Base-by-base conservation (phyloP, 2,113 vertebrate genomes). In the Chascanopsetta lugubris region DNA sequence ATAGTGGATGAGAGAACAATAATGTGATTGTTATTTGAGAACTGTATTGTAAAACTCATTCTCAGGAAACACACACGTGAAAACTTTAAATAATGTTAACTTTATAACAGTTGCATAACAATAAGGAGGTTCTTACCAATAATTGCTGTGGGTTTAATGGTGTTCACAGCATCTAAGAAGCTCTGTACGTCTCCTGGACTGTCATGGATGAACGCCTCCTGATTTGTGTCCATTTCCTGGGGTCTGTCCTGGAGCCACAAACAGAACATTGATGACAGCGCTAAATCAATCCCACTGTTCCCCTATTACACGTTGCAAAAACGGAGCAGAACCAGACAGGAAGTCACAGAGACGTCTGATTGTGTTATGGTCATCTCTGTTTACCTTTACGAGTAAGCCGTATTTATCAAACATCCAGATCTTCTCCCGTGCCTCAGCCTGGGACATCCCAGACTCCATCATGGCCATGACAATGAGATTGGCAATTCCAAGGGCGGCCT, bases 381-480 rank as follows among this genome's bases (percentile, higher is more conserved):
- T 50, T 42, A 98, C 97, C 95, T 98, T 92, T 25, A 95, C 79
- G 54, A 99, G 84, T 36, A 99, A 88, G 3, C 97, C 97, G 0
- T 92, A 66, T 72, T 98, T 96, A 85, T 99, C 97, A 57, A 93
- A 96, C 96, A 99, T 95, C 97, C 97, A 99, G 75, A 99, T 93
- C 32, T 91, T 96, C 25, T 87, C 60, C 29, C 79, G 90, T 54
- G 97, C 97, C 6, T 95, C 95, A 34, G 93, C 86, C 1, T 90
- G 86, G 30, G 93, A 90, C 64, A 96, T 72, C 0, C 96, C 96
- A 0, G 7, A 58, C 58, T 99, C 97, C 85, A 93, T 83, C 96
- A 99, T 97, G 0, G 97, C 92, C 96, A 98, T 96, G 2, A 97
- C 94, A 4, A 99, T 99, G 51, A 99, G 94, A 87, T 96, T 97